phyloP scores from a whole-genome alignment of 2,888 invertebrate genomes.

The Ganaspis brasiliensis region DNA sequence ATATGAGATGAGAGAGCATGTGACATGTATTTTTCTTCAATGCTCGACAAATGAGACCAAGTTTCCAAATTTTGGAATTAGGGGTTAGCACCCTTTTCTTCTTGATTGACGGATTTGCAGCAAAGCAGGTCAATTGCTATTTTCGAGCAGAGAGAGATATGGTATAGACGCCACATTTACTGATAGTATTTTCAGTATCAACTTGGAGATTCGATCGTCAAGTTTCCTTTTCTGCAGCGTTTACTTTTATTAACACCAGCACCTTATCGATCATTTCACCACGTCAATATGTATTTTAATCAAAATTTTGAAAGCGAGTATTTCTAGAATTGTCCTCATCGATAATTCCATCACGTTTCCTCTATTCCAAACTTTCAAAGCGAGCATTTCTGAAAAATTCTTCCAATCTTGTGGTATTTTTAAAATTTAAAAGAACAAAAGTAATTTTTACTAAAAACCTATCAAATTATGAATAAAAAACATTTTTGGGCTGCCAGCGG shows the following conservation, averaged over 20 bases:
- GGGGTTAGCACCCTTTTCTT: slow-evolving; percentile 49
- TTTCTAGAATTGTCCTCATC: no score
- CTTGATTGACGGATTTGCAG: slow-evolving; percentile 58
- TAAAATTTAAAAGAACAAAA: no score
- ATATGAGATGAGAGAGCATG: background rate
- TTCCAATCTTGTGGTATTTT: no score
- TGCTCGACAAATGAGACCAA: background rate
- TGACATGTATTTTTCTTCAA: background rate
- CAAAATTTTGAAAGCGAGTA: no score
- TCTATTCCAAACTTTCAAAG: background rate
- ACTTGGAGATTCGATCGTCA: slow-evolving; percentile 18
- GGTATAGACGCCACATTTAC: slow-evolving; percentile 43
- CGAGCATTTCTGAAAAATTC: no score
- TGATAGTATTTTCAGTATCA: slow-evolving; percentile 42
- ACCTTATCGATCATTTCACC: background rate
- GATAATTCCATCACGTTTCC: background rate
- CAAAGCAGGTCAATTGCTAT: slow-evolving; percentile 67
- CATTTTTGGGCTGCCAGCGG: no score
- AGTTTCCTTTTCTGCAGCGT: slow-evolving; percentile 36
- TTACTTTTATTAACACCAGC: slow-evolving; percentile 50
- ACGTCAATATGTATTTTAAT: no score
- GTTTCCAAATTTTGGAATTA: slow-evolving; percentile 29
- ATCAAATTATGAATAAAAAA: no score
- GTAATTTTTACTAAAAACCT: no score
- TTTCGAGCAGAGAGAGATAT: slow-evolving; percentile 54